Percentiles rank a stretch among this genome's conserved stretches.
Conservation (phyloP, 2,797 vertebrate genomes). For the Moxostoma hubbsi region DNA sequence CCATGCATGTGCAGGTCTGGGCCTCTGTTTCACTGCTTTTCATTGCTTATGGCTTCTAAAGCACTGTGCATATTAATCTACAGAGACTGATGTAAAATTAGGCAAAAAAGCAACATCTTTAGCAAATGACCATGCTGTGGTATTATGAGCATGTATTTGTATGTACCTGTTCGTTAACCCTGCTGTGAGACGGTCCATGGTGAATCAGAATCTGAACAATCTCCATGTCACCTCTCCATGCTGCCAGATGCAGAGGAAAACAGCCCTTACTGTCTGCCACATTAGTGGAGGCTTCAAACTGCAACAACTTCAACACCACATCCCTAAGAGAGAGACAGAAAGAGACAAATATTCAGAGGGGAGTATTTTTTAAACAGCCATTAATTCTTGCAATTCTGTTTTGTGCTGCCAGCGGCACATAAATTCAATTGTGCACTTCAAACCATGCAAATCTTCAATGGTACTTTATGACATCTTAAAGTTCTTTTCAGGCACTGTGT, state of each 20-base stretch:
- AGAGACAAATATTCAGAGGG: not conserved
- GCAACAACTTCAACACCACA: slow-evolving; percentile 93
- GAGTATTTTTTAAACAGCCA: not conserved
- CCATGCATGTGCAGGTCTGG: not conserved
- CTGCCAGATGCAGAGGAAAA: slow-evolving; percentile 94
- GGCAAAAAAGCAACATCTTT: not conserved
- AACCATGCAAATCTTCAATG: too few relatives aligned
- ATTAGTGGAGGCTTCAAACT: slow-evolving; percentile 92
- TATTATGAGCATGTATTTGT: not conserved
- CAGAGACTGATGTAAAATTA: not conserved
- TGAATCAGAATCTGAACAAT: slow-evolving; percentile 95
- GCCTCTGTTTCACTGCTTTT: not conserved
- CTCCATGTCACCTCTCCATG: slow-evolving; percentile 94
- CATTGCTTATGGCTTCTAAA: not conserved
- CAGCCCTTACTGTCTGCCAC: slow-evolving; percentile 94
- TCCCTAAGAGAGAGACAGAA: slow-evolving; percentile 75
- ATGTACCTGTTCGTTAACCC: slow-evolving; percentile 95
- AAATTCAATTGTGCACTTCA: too few relatives aligned
- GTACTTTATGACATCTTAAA: too few relatives aligned
- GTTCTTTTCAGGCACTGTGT: not conserved
- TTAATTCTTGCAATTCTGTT: not conserved
- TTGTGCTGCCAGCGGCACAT: too few relatives aligned
- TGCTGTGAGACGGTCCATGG: slow-evolving; percentile 90
- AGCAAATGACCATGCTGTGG: not conserved
- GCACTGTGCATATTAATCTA: not conserved